Evolutionary conservation across 2,113 vertebrate genomes (phyloP).

Genomic region (Progne subis): DNA sequence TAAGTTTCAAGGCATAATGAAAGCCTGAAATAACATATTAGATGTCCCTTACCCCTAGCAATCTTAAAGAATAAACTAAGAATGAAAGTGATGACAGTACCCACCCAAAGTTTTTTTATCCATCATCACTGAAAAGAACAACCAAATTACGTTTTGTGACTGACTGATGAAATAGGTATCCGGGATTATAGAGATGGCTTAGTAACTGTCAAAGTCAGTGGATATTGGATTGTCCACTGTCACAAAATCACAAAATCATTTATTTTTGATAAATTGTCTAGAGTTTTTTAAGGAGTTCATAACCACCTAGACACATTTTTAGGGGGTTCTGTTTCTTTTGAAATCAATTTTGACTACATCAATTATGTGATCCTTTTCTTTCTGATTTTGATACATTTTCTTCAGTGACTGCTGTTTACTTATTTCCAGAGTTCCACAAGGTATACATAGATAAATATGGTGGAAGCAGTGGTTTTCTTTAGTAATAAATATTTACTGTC

Average conservation of each 20-base stretch:
- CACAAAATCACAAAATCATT: neutral
- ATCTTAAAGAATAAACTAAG: neutral
- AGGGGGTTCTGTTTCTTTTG: neutral
- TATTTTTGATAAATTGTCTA: neutral
- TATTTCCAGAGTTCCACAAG: neutral
- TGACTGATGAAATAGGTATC: neutral
- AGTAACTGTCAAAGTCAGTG: neutral
- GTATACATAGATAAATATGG: neutral
- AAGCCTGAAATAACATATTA: neutral
- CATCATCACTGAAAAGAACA: neutral
- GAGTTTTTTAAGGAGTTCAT: neutral
- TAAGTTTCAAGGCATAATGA: neutral
- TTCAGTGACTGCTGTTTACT: neutral
- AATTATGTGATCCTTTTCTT: neutral
- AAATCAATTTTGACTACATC: neutral
- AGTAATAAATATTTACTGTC: neutral
- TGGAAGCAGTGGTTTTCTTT: neutral
- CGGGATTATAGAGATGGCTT: neutral
- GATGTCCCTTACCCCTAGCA: neutral
- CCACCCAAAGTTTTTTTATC: neutral
- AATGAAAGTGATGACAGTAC: neutral
- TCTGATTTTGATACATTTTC: neutral
- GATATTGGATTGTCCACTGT: neutral
- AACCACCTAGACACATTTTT: neutral
- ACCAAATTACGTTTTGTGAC: neutral